Conservation (phyloP, 1,140 invertebrate genomes). For the Pentalonia nigronervosa region DNA sequence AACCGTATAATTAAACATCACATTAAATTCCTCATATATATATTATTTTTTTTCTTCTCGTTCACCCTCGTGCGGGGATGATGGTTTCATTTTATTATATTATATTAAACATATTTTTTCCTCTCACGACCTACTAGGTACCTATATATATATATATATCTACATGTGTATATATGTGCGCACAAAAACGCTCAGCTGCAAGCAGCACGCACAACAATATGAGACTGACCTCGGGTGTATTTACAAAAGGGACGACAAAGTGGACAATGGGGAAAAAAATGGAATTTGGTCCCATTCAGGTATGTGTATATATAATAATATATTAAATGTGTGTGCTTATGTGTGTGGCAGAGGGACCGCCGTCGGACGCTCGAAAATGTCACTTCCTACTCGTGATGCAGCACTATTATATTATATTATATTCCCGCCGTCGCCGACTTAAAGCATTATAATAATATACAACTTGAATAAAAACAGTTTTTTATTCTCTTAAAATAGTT, state of each 20-base stretch:
- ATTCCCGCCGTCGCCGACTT: background rate
- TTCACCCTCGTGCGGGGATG: background rate
- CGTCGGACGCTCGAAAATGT: constrained; percentile 25
- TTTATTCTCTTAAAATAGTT: background rate
- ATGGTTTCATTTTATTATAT: constrained; percentile 37
- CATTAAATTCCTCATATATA: constrained; percentile 39
- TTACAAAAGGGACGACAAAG: constrained; percentile 33
- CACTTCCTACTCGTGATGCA: background rate
- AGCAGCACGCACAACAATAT: constrained; percentile 6
- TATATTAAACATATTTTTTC: background rate
- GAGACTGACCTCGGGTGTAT: constrained; percentile 26
- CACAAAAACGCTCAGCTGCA: constrained; percentile 30
- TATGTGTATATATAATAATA: background rate
- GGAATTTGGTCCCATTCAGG: constrained; percentile 16
- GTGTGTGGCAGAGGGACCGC: background rate
- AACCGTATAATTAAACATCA: constrained; percentile 56
- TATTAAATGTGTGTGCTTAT: background rate
- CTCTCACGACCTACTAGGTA: background rate
- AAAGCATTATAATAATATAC: background rate
- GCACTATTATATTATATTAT: background rate
- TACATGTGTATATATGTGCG: background rate
- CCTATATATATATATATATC: background rate
- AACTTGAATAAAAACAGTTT: background rate
- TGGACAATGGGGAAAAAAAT: constrained; percentile 46
- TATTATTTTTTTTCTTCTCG: constrained; percentile 18